Evolutionary conservation across 2,888 invertebrate genomes (phyloP).

Genomic region (Acheta domesticus): DNA sequence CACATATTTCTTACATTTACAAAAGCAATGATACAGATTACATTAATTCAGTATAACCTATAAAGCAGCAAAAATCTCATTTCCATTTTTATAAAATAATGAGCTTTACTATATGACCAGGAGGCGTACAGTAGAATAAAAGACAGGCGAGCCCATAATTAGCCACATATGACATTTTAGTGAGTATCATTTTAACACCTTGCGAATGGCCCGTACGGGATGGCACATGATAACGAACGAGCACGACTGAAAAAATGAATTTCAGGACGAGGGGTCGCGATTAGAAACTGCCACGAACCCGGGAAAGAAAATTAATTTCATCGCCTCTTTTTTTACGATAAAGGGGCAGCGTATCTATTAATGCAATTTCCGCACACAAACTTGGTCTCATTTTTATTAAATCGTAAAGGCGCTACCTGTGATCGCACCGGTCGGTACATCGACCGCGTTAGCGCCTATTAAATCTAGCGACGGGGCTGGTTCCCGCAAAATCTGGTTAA

Average conservation of each 20-base stretch:
- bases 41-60: no score
- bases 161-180: neutral
- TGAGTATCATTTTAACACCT: neutral
- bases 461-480: neutral
- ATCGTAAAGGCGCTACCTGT: slow-evolving; percentile 6
- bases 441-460: neutral
- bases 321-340: neutral
- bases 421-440: neutral
- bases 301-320: slow-evolving; percentile 18
- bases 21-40: no score
- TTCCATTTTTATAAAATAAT: no score
- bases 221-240: slow-evolving; percentile 5
- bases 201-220: neutral
- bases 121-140: no score
- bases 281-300: neutral
- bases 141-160: no score
- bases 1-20: no score
- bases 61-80: no score
- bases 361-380: neutral
- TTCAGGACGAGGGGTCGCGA: neutral
- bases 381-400: slow-evolving; percentile 7
- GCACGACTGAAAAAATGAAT: neutral
- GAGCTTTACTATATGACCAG: no score
- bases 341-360: neutral
- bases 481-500: neutral